phyloP scores from a whole-genome alignment of 2,113 vertebrate genomes.

The Agelaius tricolor region DNA sequence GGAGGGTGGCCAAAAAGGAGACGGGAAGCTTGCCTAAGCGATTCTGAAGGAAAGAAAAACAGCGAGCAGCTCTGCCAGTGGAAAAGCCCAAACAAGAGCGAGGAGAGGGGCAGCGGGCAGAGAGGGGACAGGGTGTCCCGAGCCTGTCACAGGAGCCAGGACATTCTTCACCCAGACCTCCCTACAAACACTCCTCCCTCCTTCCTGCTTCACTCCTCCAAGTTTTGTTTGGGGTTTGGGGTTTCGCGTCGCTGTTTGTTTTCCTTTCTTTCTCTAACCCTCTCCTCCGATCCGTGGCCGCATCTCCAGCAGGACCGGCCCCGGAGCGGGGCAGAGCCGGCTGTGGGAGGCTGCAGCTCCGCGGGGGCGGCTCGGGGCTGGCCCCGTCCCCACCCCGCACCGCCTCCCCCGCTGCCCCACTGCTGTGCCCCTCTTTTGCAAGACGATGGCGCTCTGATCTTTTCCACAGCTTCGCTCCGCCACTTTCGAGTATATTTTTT shows the following conservation, averaged over 20 bases:
- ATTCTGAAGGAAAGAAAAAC: neutral
- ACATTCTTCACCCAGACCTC: neutral
- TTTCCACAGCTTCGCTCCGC: neutral
- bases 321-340: neutral
- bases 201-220: neutral
- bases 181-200: neutral
- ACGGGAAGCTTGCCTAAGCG: neutral
- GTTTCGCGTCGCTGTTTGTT: neutral
- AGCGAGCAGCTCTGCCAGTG: neutral
- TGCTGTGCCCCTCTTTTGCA: neutral
- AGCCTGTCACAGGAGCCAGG: neutral
- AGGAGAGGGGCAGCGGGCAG: neutral
- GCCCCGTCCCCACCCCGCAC: neutral
- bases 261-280: neutral
- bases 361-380: neutral
- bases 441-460: constrained; percentile 63
- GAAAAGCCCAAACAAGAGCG: neutral
- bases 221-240: neutral
- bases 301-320: neutral
- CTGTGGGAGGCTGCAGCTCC: accelerated
- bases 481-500: neutral
- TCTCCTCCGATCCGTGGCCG: neutral
- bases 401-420: neutral
- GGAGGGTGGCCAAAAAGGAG: neutral
- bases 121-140: neutral